Base-by-base conservation (phyloP, 2,888 invertebrate genomes). In the Myopa testacea region DNA sequence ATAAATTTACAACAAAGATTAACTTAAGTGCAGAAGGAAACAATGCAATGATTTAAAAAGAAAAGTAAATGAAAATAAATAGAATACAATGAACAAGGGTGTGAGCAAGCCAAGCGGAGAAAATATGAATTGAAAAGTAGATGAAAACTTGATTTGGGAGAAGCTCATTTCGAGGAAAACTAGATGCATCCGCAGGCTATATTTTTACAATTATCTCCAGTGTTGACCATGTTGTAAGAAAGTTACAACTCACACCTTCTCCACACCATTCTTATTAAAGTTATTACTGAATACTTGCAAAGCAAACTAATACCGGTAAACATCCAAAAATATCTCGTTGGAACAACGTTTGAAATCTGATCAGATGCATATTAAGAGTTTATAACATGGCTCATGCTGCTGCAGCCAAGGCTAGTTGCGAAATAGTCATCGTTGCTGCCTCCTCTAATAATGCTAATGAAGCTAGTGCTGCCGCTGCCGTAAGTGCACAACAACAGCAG, bases 321-420 rank as follows among this genome's bases (percentile, higher is more conserved):
- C 58, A 58, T 10, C n/a, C 26, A 7, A 62, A n/a, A 8, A 26
- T n/a, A 3, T 62, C 10, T n/a, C 6, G 4, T 58, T 58, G 58
- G 4, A 58, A 58, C 58, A 58, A 14, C 4, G 14, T 14, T 58
- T 58, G n/a, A 62, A 62, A 26, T 26, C 58, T 8, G 26, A 19
- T 40, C 75, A 69, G 60, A 75, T 87, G 88, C 87, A 87, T 83
- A 87, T 87, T 83, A 87, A 87, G 82, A 87, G 81, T 77, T 81
- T 87, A 83, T 88, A 87, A 81, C 87, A 87, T 83, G n/a, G 87
- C 87, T 79, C 87, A 87, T 82, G 86, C 87, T 78, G 86, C 87
- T 72, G 86, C 87, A 81, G 85, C 87, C 79, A 88, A 88, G 88
- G 87, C 87, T 82, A 88, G 88, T 84, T 88, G 88, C 84, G 88